Evolutionary conservation across 2,113 vertebrate genomes (phyloP), one percentile per base, ranked within the genome.

Genomic region (Alouatta palliata): DNA sequence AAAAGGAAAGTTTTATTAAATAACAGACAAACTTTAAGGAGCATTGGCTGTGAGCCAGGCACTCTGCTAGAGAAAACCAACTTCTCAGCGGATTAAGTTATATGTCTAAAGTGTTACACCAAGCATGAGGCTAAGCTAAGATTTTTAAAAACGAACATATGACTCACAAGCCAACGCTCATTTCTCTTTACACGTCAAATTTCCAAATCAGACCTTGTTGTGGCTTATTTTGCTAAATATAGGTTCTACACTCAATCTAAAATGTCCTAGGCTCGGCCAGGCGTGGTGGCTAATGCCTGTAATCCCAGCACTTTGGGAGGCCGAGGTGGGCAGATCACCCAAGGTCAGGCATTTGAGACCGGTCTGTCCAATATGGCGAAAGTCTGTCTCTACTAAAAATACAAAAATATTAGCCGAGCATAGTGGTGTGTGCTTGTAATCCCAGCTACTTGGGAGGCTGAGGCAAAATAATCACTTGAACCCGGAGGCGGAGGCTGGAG

Each of bases 401-500:
- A 64, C 12, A 32, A 64, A 64, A 64, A 32, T 30, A 64, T 14
- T 64, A 64, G 61, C 61, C 11, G 2, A 30, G 12, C 61, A 64
- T 64, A 12, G 61, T 13, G 12, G 12, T 32, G 61, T 30, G 61
- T 64, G 61, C 61, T 13, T 32, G 61, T 32, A 64, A 64, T 64
- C 5, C 12, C 61, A 64, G 61, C 12, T 64, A 64, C 61, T 64
- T 13, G 2, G 61, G 11, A 32, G 30, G 5, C 61, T 14, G 61
- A 32, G 61, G 27, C 27, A 64, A 64, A 64, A 64, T 27, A 64
- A 64, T 32, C 61, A 14, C 27, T 64, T 64, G 61, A 64, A 64
- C 61, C 5, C 1, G 5, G 27, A 13, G 27, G 27, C 0, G 0
- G 27, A 14, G 5, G 12, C 14, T 64, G 61, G 5, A 1, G 12